Evolutionary conservation across 1,140 invertebrate genomes (phyloP).

Genomic region (Ceratitis capitata): DNA sequence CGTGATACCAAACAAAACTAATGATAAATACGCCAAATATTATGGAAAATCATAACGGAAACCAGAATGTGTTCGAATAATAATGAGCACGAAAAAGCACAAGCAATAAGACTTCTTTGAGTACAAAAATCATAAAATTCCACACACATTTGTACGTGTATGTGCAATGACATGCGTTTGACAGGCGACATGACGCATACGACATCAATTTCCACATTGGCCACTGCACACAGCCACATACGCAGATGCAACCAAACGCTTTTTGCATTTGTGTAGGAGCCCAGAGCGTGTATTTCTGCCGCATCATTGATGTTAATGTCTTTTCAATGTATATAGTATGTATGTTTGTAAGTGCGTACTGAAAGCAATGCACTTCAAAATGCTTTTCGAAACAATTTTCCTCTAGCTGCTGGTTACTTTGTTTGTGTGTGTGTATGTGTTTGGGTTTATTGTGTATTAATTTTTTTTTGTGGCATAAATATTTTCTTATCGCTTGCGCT

Average conservation of each 20-base stretch:
- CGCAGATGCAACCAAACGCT: not conserved
- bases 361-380: not conserved
- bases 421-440: not conserved
- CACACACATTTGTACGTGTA: not conserved
- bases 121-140: not conserved
- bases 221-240: not conserved
- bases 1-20: not conserved
- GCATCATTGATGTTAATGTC: not conserved
- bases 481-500: not conserved
- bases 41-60: not conserved
- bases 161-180: slow-evolving; percentile 8
- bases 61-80: not conserved
- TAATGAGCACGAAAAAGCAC: not conserved
- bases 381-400: not conserved
- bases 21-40: too few relatives aligned
- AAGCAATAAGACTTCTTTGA: not conserved
- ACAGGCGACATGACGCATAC: slow-evolving; percentile 37
- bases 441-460: not conserved
- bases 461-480: not conserved
- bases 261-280: not conserved
- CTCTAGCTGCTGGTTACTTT: not conserved
- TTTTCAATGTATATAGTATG: too few relatives aligned
- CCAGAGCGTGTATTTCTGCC: not conserved
- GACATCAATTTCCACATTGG: not conserved
- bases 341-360: not conserved